Evolutionary conservation across 2,888 invertebrate species (phyloP).

Genomic region (Calameuta idolon): DNA sequence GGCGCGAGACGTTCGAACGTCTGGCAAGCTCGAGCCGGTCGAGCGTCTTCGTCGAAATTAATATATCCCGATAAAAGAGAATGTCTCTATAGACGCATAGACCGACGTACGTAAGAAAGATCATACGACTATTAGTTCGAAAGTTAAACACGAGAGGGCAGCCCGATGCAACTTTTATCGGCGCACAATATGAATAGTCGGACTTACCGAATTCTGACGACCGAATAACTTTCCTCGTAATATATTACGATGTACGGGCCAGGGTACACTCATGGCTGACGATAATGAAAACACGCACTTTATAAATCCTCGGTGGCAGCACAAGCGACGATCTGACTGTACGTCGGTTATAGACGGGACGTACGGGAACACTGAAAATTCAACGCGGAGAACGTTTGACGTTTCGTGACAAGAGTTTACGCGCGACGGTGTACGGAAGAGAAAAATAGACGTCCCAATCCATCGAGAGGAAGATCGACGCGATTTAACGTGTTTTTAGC

Average conservation of each 20-base stretch:
- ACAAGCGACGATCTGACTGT: not conserved
- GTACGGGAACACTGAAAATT: not conserved
- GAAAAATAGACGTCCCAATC: not conserved
- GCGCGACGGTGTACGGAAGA: not conserved
- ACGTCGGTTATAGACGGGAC: not conserved
- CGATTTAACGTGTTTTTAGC: not conserved
- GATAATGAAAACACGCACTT: not conserved
- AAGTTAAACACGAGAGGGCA: not conserved
- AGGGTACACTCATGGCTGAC: slow-evolving; percentile 72
- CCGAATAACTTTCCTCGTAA: slow-evolving; percentile 64
- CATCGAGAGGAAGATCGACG: not conserved
- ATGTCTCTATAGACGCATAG: not conserved
- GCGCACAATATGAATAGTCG: not conserved
- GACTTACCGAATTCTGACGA: slow-evolving; percentile 53
- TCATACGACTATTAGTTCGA: not conserved
- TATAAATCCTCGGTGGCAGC: not conserved
- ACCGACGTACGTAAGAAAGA: not conserved
- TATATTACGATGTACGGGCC: slow-evolving; percentile 78
- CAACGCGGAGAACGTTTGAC: not conserved
- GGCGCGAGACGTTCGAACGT: not conserved
- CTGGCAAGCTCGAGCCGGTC: not conserved
- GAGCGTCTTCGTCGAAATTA: not conserved
- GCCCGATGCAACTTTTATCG: not conserved
- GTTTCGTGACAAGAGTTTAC: not conserved
- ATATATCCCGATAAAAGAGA: not conserved